Percentiles rank a stretch among this genome's conserved stretches.
These are phyloP conservation scores for Epirrhoe tristata DNA, from an alignment of 2,888 invertebrate genomes.

Conservation along the genomic window DNA sequence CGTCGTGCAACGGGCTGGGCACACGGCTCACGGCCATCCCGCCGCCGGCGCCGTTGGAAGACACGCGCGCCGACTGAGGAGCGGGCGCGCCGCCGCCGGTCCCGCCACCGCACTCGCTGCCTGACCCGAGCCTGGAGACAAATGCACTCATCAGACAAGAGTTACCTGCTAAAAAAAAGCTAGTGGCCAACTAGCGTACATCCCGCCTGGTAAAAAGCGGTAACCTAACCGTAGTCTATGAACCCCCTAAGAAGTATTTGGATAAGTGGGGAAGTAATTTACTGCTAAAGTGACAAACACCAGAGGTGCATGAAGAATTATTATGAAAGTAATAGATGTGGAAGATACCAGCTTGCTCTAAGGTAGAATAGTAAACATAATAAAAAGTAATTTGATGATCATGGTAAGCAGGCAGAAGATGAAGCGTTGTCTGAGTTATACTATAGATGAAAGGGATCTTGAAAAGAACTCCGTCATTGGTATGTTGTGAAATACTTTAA, in stretches of 20 bases:
- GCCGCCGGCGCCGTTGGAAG: slow-evolving; percentile 94
- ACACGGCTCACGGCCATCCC: slow-evolving; percentile 98
- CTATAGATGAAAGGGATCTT: not conserved
- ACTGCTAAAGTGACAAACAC: no score
- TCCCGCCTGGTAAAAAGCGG: no score
- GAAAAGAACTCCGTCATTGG: not conserved
- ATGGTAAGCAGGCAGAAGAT: not conserved
- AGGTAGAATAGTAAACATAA: no score
- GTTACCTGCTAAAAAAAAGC: no score
- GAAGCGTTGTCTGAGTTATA: not conserved
- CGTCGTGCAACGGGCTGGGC: slow-evolving; percentile 98
- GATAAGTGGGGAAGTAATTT: no score
- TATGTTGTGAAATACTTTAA: not conserved
- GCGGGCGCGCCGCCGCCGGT: slow-evolving; percentile 83
- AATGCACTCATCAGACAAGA: slow-evolving; percentile 12
- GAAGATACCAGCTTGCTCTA: no score
- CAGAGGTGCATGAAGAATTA: no score
- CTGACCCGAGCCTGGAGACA: slow-evolving; percentile 88
- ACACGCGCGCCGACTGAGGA: slow-evolving; percentile 94
- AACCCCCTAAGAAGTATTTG: no score
- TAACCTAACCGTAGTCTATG: no score
- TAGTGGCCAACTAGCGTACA: not conserved
- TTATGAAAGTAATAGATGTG: no score
- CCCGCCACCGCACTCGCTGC: slow-evolving; percentile 83
- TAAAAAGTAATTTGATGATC: no score